Base-by-base conservation (phyloP, 1,140 invertebrate species). In the Gerris buenoi region DNA sequence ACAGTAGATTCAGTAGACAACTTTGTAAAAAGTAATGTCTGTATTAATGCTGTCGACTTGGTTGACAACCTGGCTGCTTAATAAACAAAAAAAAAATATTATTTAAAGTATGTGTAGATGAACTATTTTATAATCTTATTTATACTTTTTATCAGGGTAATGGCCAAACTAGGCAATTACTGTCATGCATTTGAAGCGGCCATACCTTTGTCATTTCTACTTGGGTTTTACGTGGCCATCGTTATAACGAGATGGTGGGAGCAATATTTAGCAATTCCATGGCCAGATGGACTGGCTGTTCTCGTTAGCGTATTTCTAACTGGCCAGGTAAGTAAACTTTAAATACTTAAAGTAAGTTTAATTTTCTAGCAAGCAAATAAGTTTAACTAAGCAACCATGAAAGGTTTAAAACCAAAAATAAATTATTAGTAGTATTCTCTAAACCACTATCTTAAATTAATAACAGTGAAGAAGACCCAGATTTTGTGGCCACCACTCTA, bases 181-280 rank as follows among this genome's bases (percentile, higher is more conserved):
- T 90, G 89, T 74, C 83, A 85, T 2, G 84, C 87, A 70, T 88
- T 90, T 73, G 87, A 84, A 72, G 88, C 90, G 72, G 89, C 85
- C 27, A 90, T 92, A 76, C 89, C 89, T 25, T 90, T 95, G 85
- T 93, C 92, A 14, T 95, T 95, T 79, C 90, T 95, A 10, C 81
- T 95, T 67, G 92, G 91, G 70, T 95, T 95, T 81, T 95, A 95
- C 78, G 91, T 95, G 56, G 89, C 85, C 70, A 80, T 95, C 66
- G 88, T 95, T 25, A 91, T 94, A 61, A 89, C 88, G 72, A 81
- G 93, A 74, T 95, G 90, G 90, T 93, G 90, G 90, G 89, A 91
- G 73, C 90, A 93, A 73, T 93, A 91, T 77, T 84, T 88, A 78
- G 79, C 93, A 71, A 78, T 94, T 68, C 91, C 91, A 25, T 92